Percentiles rank a stretch among this genome's conserved stretches.
phyloP scores from a whole-genome alignment of 2,888 invertebrate genomes.

The Globia sparganii region DNA sequence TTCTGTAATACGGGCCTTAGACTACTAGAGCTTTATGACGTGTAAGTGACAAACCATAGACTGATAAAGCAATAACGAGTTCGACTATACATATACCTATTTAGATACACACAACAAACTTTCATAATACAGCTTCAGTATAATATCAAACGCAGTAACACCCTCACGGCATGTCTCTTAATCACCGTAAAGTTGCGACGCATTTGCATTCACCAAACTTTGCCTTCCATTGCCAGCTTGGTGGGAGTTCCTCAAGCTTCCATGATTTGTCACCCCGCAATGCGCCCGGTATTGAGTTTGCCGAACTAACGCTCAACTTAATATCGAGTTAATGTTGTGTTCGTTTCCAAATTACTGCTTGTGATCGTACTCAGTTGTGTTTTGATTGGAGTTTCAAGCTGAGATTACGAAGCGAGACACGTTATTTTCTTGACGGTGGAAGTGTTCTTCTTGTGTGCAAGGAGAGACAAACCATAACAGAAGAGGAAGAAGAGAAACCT shows the following conservation, averaged over 20 bases:
- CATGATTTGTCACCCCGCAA: constrained; percentile 67
- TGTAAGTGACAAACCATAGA: not conserved
- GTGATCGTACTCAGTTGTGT: constrained; percentile 42
- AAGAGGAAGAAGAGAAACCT: too few relatives aligned
- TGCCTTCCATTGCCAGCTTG: constrained; percentile 51
- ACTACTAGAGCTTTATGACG: not conserved
- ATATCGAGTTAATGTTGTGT: constrained; percentile 60
- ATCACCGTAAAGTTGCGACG: constrained; percentile 63
- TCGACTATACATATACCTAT: not conserved
- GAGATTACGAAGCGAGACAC: not conserved
- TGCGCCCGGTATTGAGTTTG: constrained; percentile 61
- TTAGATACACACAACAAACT: constrained; percentile 15
- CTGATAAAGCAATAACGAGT: not conserved
- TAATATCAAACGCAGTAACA: constrained; percentile 54
- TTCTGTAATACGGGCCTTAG: too few relatives aligned
- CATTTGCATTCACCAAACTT: constrained; percentile 65
- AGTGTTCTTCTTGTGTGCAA: not conserved
- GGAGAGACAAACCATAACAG: not conserved
- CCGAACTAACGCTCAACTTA: constrained; percentile 61
- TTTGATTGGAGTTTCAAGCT: constrained; percentile 38
- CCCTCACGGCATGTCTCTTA: constrained; percentile 52
- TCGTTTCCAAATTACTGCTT: constrained; percentile 59
- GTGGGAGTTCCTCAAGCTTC: constrained; percentile 56
- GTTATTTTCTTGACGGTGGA: not conserved
- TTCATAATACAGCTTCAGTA: constrained; percentile 31